Percentiles rank a stretch among this genome's conserved stretches.
These are phyloP conservation scores for Microctenopoma steveboyesi DNA, from an alignment of 2,797 vertebrate species.

Conservation along the genomic window DNA sequence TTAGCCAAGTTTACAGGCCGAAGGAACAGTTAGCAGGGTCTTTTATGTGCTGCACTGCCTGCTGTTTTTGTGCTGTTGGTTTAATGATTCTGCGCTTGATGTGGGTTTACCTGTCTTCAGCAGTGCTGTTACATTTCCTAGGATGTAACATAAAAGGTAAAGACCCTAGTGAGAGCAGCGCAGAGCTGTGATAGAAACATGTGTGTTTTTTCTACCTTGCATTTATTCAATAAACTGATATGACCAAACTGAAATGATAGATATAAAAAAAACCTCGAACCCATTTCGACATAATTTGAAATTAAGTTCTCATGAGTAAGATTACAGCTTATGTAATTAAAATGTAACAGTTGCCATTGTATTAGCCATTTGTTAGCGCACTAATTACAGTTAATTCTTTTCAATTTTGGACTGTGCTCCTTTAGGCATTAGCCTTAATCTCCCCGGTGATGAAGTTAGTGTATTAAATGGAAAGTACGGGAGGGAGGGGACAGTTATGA, in stretches of 20 bases:
- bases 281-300: constrained; percentile 58
- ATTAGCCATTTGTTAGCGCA: constrained; percentile 80
- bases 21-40: constrained; percentile 60
- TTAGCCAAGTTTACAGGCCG: constrained; percentile 77
- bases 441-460: constrained; percentile 80
- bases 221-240: constrained; percentile 49
- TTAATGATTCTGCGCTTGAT: constrained; percentile 62
- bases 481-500: constrained; percentile 64
- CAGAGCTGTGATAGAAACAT: constrained; percentile 54
- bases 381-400: constrained; percentile 86
- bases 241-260: constrained; percentile 62
- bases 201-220: constrained; percentile 39
- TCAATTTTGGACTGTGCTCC: constrained; percentile 80
- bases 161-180: constrained; percentile 54
- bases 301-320: constrained; percentile 68
- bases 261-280: constrained; percentile 56
- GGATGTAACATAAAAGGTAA: constrained; percentile 59
- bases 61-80: constrained; percentile 49
- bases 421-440: constrained; percentile 85
- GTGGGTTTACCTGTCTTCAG: constrained; percentile 55
- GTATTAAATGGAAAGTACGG: constrained; percentile 72
- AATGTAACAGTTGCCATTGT: constrained; percentile 75
- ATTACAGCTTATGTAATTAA: constrained; percentile 77
- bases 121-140: constrained; percentile 56
- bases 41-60: constrained; percentile 58